Base-by-base conservation (phyloP, 1,140 invertebrate species). In the Portunus trituberculatus region DNA sequence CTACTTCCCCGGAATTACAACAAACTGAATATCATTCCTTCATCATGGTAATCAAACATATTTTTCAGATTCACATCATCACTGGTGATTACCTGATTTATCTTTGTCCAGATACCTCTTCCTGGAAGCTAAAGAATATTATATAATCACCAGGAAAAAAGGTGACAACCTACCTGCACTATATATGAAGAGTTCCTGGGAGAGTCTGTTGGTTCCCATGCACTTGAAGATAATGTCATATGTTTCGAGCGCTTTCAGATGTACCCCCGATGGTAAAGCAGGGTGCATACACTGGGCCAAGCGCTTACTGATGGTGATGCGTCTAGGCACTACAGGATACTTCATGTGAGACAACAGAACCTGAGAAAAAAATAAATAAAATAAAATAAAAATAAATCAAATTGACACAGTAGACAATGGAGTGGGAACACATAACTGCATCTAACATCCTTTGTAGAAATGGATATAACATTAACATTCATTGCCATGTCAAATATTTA, bases 221-320 rank as follows among this genome's bases (percentile, higher is more conserved):
- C 98, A 98, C 97, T 98, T 98, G 97, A 99, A 99, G 96, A 99
- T 99, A 95, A 99, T 98, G 96, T 99, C 98, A 97, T 99, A 99
- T 0, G 98, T 99, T 97, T 99, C 99, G 59, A 99, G 97, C 32
- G 99, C 98, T 97, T 99, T 99, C 46, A 99, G 97, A 97, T 99
- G 99, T 32, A 99, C 99, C 94, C 98, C 99, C 95, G 98, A 97
- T 31, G 99, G 99, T 93, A 99, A 97, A 52, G 98, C 98, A 86
- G 99, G 99, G 97, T 99, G 99, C 97, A 99, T 98, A 97, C 99
- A 99, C 97, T 99, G 99, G 91, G 99, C 98, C 94, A 99, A 97
- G 96, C 99, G 97, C 97, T 99, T 99, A 82, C 98, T 98, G 96
- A 99, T 98, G 96, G 99, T 98, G 94, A 99, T 98, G 96, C 98